These are phyloP conservation scores for Clitarchus hookeri DNA, from an alignment of 2,888 invertebrate genomes.

Conservation along the genomic window DNA sequence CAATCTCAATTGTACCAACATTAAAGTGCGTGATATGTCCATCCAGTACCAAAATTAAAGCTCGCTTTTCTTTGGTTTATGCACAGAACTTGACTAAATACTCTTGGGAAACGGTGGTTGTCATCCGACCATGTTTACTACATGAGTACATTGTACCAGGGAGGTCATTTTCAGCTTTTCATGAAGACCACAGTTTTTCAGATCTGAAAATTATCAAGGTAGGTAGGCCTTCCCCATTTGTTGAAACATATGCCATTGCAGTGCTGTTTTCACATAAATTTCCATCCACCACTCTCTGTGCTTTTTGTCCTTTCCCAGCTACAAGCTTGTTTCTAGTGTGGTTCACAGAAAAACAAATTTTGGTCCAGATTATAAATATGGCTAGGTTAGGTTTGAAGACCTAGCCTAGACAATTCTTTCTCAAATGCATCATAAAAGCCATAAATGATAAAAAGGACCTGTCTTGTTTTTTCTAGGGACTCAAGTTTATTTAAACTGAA, in stretches of 20 bases:
- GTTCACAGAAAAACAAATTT: constrained; percentile 10
- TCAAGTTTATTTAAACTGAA: constrained; percentile 7
- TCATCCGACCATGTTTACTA: constrained; percentile 19
- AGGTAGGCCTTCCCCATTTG: background rate
- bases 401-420: background rate
- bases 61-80: constrained; percentile 29
- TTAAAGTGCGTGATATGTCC: constrained; percentile 36
- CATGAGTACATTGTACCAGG: constrained; percentile 6
- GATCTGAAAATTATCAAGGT: background rate
- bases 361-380: background rate
- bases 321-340: background rate
- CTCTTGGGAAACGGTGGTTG: constrained; percentile 21
- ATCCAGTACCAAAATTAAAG: constrained; percentile 35
- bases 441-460: constrained; percentile 16
- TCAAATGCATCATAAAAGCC: background rate
- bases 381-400: background rate
- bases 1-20: constrained; percentile 26
- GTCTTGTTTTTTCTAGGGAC: constrained; percentile 18
- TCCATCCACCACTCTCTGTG: background rate
- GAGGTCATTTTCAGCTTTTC: constrained; percentile 22
- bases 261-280: constrained; percentile 2
- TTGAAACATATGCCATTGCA: constrained; percentile 15
- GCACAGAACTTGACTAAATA: constrained; percentile 27
- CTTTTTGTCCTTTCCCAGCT: background rate
- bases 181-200: background rate